These are phyloP conservation scores for Cataglyphis hispanica DNA, from an alignment of 1,140 invertebrate species.

Conservation along the genomic window DNA sequence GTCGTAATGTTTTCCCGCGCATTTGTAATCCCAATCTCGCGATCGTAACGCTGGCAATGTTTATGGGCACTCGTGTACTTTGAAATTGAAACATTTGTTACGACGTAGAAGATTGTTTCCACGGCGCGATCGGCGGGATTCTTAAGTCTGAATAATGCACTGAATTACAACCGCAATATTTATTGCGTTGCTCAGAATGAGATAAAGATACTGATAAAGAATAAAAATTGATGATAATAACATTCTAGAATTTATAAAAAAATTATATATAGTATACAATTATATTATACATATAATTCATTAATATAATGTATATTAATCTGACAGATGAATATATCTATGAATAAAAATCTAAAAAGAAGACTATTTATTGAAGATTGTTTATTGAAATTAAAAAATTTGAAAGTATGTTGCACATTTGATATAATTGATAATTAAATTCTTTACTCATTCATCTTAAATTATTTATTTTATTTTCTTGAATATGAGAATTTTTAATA, in stretches of 20 bases:
- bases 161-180: neutral
- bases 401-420: too few species aligned
- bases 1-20: conserved; percentile 36
- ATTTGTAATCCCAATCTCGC: conserved; percentile 51
- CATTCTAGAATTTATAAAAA: neutral
- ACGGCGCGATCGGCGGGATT: neutral
- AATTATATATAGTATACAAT: neutral
- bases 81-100: conserved; percentile 49
- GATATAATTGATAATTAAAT: neutral
- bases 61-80: conserved; percentile 23
- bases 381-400: neutral
- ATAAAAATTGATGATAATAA: neutral
- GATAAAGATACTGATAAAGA: neutral
- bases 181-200: neutral
- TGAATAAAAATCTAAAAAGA: neutral
- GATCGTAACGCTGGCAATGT: conserved; percentile 47
- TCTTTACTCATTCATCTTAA: neutral
- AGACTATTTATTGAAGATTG: neutral
- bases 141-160: neutral
- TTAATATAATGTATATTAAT: neutral
- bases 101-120: conserved; percentile 19
- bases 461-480: conserved; percentile 10
- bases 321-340: neutral
- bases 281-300: neutral
- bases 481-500: neutral